Conservation (phyloP, 2,888 invertebrate genomes). For the Melinopterus prodromus region DNA sequence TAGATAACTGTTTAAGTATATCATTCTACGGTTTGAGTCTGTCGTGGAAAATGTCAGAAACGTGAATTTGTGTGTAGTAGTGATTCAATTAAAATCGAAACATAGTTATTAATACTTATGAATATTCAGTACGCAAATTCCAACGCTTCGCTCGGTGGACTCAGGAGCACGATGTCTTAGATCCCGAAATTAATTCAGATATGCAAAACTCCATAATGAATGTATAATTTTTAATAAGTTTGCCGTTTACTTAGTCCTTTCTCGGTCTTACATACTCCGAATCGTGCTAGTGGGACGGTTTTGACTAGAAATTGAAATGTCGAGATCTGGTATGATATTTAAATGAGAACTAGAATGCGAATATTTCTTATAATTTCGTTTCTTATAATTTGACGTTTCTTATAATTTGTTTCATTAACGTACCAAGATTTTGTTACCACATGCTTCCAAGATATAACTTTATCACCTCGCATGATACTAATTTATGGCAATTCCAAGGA, state of each 20-base stretch:
- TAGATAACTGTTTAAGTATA: background rate
- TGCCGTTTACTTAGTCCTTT: background rate
- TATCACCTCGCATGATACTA: too few species aligned
- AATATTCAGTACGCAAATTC: constrained; percentile 34
- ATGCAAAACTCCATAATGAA: constrained; percentile 35
- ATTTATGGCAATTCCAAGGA: too few species aligned
- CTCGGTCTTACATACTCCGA: background rate
- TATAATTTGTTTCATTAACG: too few species aligned
- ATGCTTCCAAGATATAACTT: too few species aligned
- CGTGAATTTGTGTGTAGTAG: constrained; percentile 11
- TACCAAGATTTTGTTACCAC: too few species aligned
- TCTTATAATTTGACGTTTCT: too few species aligned
- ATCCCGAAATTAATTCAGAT: constrained; percentile 33
- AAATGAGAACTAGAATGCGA: background rate
- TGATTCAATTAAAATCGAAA: constrained; percentile 33
- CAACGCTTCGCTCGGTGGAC: background rate
- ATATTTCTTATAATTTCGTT: too few species aligned
- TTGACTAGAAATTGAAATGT: background rate
- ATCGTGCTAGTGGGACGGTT: background rate
- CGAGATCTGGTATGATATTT: background rate
- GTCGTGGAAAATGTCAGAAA: background rate
- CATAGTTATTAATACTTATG: constrained; percentile 33
- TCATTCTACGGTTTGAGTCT: background rate
- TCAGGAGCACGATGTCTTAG: constrained; percentile 15
- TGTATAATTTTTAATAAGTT: constrained; percentile 35